Conservation (phyloP, 2,888 invertebrate species). For the Dicyrtomina minuta region DNA sequence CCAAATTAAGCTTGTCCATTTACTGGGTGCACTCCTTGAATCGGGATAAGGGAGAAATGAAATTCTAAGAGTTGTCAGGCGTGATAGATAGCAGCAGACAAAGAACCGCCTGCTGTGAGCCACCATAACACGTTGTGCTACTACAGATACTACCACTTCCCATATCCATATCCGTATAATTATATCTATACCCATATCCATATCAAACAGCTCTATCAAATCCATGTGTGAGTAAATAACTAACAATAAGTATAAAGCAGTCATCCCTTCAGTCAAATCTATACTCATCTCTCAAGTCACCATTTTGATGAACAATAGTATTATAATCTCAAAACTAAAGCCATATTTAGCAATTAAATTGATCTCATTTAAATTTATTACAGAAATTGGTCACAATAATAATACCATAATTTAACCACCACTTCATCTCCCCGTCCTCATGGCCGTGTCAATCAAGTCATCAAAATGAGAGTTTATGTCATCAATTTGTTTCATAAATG, state of each 20-base stretch:
- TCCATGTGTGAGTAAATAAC: too few relatives aligned
- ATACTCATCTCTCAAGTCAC: too few relatives aligned
- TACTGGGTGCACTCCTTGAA: conserved; percentile 4
- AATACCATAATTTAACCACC: too few relatives aligned
- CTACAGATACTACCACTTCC: neutral
- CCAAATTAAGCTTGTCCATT: conserved; percentile 16
- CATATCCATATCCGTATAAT: neutral
- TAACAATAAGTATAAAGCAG: too few relatives aligned
- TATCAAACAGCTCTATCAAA: neutral
- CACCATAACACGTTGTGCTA: too few relatives aligned
- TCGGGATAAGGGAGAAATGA: conserved; percentile 2
- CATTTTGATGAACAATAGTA: too few relatives aligned
- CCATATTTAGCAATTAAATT: conserved; percentile 1
- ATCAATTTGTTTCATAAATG: neutral
- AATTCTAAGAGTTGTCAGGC: conserved; percentile 17
- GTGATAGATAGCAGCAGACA: conserved; percentile 8
- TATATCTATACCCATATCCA: neutral
- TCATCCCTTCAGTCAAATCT: too few relatives aligned
- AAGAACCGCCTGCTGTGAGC: conserved; percentile 10
- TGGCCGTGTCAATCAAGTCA: neutral
- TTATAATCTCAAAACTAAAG: neutral
- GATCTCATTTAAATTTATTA: neutral
- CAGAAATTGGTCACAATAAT: too few relatives aligned
- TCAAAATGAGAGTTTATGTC: too few relatives aligned
- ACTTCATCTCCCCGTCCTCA: neutral